Base-by-base conservation (phyloP, 2,797 vertebrate species). In the Carcharodon carcharias region DNA sequence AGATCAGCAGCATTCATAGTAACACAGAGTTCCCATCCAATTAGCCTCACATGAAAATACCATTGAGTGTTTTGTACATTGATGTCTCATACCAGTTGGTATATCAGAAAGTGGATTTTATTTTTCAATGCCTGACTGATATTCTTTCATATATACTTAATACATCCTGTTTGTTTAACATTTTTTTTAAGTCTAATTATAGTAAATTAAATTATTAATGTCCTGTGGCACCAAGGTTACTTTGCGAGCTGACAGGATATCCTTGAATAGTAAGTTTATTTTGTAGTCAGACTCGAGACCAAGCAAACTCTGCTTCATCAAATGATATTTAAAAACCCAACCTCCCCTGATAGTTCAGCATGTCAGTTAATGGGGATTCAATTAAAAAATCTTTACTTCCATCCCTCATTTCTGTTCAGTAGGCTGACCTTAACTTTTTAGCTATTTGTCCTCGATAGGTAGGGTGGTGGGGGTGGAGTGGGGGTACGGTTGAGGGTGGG, bases 131-230 rank as follows among this genome's bases (percentile, higher is more conserved):
- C 31, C 71, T 73, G 71, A 35, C 2, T 73, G 28, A 35, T 9
- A 31, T 73, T 73, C 71, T 73, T 9, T 73, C 71, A 35, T 31
- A 35, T 35, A 28, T 73, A 31, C 71, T 73, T 35, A 73, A 73
- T 35, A 28, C 1, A 71, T 71, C 69, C 69, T 77, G 35, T 77
- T 77, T 77, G 35, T 77, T 77, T 77, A n/a, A 77, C 35, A 77
- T 77, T 77, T n/a, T 77, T 77, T 77, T n/a, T n/a, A 77, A 77
- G 35, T 77, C n/a, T n/a, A n/a, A 77, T 77, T 77, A 77, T n/a
- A 77, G 73, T 77, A n/a, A 77, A n/a, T 77, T 77, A 35, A 1
- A 50, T 11, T 77, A n/a, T 4, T n/a, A 77, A 77, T n/a, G 11
- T 77, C 73, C n/a, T 16, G 73, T n/a, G 73, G 31, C 35, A n/a